Base-by-base conservation (phyloP, 2,888 invertebrate species). In the Eilema griseolum region DNA sequence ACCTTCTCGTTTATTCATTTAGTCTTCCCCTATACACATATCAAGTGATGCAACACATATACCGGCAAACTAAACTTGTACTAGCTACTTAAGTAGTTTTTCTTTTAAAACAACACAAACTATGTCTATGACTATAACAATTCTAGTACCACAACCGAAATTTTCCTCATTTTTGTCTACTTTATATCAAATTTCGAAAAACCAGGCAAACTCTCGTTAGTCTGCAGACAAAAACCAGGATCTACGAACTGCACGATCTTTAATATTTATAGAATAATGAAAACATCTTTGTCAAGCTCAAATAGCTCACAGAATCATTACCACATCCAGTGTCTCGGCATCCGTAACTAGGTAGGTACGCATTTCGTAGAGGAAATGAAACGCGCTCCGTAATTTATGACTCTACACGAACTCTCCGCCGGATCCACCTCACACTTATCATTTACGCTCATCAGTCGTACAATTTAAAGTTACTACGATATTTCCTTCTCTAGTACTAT, bases 361-460 rank as follows among this genome's bases (percentile, higher is more conserved):
- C 91, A 92, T 91, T 91, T 90, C 88, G 90, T 89, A 84, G 89
- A 92, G 95, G 95, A 95, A 95, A 95, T 94, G 94, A 93, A 93
- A 94, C 91, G 91, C 90, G 88, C 85, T 83, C 81, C 71, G 87
- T 90, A 92, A 94, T 94, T 94, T 93, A 93, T 92, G 84, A 89
- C 84, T 83, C 82, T 82, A 87, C 90, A 88, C 89, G 87, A 89
- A 89, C 82, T 77, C 88, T 82, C 86, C 82, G 82, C 89, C 88
- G 90, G 89, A 89, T 89, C 85, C 84, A 87, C 88, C 89, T 84
- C 86, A 89, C 90, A 92, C 92, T 93, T 94, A 94, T 94, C 93
- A 93, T 93, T 93, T 91, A 91, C 91, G 90, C 89, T 90, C 83
- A 79, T 83, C 82, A 77, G 70, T 66, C 67, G 85, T 88, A 88